Base-by-base conservation (phyloP, 2,113 vertebrate genomes). In the Isichthys henryi region DNA sequence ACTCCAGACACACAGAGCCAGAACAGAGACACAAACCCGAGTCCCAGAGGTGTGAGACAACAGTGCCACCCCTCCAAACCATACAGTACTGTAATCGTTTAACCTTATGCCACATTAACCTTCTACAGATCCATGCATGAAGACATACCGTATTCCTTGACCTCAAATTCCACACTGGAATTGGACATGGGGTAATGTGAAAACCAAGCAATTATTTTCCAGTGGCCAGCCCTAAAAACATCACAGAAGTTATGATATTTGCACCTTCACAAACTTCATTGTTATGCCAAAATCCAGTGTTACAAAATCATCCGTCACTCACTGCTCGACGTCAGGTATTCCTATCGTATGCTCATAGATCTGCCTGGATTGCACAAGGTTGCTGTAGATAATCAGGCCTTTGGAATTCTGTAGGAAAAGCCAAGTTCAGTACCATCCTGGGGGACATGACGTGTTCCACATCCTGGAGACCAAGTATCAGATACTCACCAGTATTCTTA, bases 151-250 rank as follows among this genome's bases (percentile, higher is more conserved):
- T 95, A 96, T 49, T 86, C 93, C 88, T 93, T 95, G 88, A 96
- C 94, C 90, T 96, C 95, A 94, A 96, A 95, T 92, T 95, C 93
- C 66, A 93, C 80, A 7, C 94, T 93, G 88, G 58, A 90, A 45
- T 92, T 93, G 7, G 94, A 95, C 92, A 95, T 92, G 11, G 92
- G 91, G 3, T 91, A 80, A 2, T 92, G 90, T 39, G 43, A 0
- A 93, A 94, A 96, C 89, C 90, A 93, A 39, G 92, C 95, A 90
- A 82, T 91, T 89, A 96, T 95, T 91, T 92, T 95, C 95, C 95
- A 96, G 5, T 53, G 93, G 35, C 95, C 95, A 85, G 94, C 93
- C 88, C 95, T 96, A 89, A 91, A 94, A 74, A 90, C 48, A 92
- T 80, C 23, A 56, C 11, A 80, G 5, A 87, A 52, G 9, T 48